phyloP scores from a whole-genome alignment of 2,888 invertebrate species.

The Mechanitis mazaeus region DNA sequence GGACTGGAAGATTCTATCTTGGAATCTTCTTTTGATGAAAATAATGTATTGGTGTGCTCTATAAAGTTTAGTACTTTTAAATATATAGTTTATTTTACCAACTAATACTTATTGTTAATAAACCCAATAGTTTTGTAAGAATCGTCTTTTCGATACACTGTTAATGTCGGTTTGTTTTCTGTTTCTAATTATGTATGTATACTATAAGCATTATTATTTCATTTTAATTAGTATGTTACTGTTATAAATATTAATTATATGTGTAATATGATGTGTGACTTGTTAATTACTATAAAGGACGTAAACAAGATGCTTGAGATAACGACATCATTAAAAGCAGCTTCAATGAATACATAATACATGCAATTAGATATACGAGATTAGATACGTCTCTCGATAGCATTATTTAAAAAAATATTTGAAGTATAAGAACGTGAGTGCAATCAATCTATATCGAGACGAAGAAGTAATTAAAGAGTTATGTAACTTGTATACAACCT shows the following conservation, averaged over 20 bases:
- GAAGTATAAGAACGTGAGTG: too few relatives aligned
- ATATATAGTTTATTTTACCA: too few relatives aligned
- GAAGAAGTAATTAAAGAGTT: background rate
- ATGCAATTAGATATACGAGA: conserved; percentile 8
- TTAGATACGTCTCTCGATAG: conserved; percentile 6
- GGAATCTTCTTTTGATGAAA: background rate
- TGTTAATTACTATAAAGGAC: conserved; percentile 1
- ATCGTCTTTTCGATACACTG: background rate
- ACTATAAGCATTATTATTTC: background rate
- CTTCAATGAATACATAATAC: conserved; percentile 3
- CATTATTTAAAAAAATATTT: too few relatives aligned
- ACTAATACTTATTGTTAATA: too few relatives aligned
- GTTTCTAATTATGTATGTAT: background rate
- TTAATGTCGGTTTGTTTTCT: background rate
- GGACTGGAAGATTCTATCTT: conserved; percentile 7
- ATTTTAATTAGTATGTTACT: conserved; percentile 4
- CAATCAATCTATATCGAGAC: background rate
- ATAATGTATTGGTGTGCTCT: too few relatives aligned
- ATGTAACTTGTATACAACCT: background rate
- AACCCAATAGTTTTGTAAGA: too few relatives aligned
- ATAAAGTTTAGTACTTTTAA: too few relatives aligned
- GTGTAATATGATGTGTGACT: conserved; percentile 6
- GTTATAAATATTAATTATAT: background rate
- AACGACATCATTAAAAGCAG: conserved; percentile 5
- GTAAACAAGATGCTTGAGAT: conserved; percentile 6